Evolutionary conservation across 2,113 vertebrate species (phyloP), one percentile per base, ranked within the genome.

Genomic region (Myrmophylax atrothorax): DNA sequence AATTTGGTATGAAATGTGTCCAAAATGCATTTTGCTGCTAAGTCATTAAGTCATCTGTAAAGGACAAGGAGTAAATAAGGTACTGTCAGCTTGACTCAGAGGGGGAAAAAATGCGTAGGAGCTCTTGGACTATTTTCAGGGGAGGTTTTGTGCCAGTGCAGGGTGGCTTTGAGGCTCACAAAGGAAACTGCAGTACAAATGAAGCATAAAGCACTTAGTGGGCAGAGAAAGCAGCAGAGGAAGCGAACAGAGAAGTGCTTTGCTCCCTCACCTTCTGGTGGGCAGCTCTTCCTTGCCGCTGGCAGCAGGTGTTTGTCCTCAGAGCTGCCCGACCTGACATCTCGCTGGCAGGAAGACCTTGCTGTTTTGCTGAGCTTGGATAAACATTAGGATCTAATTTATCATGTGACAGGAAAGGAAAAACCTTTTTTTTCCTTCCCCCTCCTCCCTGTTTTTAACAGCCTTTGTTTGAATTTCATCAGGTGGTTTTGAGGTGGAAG

Each of bases 391-490:
- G 84, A 84, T 75, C 77, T 78, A 74, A 88, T 84, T 87, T 86
- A 77, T 83, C 89, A 93, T 86, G 88, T 94, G 92, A 86, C 67
- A 84, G 70, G 78, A 93, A 94, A 96, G 55, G 60, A 87, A 89
- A 59, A 59, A 33, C 16, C 26, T 8, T 37, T 29, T 38, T 38
- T n/a, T 13, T 2, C 7, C 5, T 2, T 11, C 49, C 22, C 14
- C 58, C 29, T 7, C 56, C 12, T 12, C 62, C 33, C 19, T 22
- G 20, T 92, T 95, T 94, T 93, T 86, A 93, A 72, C 73, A 84
- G 49, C 83, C 84, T 94, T 93, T 90, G 87, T 95, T 95, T 95
- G 68, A 90, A 93, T 83, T 93, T 86, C 72, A 46, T 70, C 68
- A 3, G 59, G 53, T 16, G 66, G 31, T 58, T 94, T 82, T 73